Evolutionary conservation across 2,888 invertebrate genomes (phyloP).

Genomic region (Mythimna vitellina): DNA sequence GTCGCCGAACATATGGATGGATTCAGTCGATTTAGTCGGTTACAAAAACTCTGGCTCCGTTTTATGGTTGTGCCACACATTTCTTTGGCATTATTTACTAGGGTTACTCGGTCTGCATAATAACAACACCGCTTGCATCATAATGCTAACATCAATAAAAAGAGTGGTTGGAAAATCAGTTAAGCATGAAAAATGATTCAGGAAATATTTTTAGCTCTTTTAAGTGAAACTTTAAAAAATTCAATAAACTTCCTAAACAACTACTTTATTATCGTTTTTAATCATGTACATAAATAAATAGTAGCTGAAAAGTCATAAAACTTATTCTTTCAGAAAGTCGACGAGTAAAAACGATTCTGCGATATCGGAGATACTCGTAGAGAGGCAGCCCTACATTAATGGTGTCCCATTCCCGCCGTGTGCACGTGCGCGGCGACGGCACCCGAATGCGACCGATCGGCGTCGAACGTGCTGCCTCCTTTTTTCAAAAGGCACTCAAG

Average conservation of each 20-base stretch:
- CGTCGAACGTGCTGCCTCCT: slow-evolving; percentile 70
- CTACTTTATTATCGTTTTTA: slow-evolving; percentile 42
- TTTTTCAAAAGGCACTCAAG: slow-evolving; percentile 59
- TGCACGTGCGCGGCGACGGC: slow-evolving; percentile 86
- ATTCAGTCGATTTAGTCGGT: slow-evolving; percentile 64
- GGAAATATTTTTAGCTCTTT: not conserved
- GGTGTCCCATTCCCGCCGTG: slow-evolving; percentile 77
- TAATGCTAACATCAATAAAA: slow-evolving; percentile 4
- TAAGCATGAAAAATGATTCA: not conserved
- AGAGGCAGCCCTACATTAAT: slow-evolving; percentile 72
- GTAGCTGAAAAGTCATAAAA: slow-evolving; percentile 65
- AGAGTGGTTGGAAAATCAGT: not conserved
- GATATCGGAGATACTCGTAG: slow-evolving; percentile 67
- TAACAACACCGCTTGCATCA: slow-evolving; percentile 20
- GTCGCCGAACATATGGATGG: slow-evolving; percentile 63
- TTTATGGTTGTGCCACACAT: slow-evolving; percentile 51
- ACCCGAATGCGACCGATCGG: slow-evolving; percentile 85
- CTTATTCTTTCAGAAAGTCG: slow-evolving; percentile 62
- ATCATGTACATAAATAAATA: slow-evolving; percentile 59
- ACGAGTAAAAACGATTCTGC: slow-evolving; percentile 60
- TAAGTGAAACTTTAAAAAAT: not conserved
- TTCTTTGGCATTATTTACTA: slow-evolving; percentile 49
- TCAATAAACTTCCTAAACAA: slow-evolving; percentile 15
- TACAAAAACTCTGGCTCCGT: slow-evolving; percentile 59
- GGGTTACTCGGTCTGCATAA: slow-evolving; percentile 38